These are phyloP conservation scores for Pluvianellus socialis DNA, from an alignment of 2,113 vertebrate species.

Conservation along the genomic window DNA sequence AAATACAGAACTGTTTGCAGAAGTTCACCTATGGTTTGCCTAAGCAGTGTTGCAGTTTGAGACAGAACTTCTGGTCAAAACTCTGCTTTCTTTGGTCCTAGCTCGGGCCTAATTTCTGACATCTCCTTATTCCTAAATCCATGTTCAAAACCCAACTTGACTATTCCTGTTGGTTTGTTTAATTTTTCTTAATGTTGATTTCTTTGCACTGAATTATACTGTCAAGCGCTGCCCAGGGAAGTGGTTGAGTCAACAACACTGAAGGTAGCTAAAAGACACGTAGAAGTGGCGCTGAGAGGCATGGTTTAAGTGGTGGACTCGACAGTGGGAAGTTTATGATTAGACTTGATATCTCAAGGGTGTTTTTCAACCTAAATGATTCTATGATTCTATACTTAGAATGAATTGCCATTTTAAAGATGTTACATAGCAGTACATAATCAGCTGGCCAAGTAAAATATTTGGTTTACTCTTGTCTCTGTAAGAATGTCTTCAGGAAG, in stretches of 20 bases:
- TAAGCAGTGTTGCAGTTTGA: background rate
- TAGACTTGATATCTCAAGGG: background rate
- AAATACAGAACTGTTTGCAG: background rate
- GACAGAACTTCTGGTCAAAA: background rate
- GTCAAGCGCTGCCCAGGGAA: background rate
- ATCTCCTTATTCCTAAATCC: background rate
- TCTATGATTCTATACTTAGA: background rate
- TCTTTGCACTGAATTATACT: background rate
- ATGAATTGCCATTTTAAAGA: background rate
- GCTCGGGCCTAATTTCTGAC: background rate
- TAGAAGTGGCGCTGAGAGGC: fast-evolving
- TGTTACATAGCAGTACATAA: background rate
- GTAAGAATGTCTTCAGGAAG: background rate
- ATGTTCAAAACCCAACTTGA: background rate
- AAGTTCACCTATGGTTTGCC: background rate
- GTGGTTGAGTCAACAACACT: background rate
- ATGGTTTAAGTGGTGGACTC: background rate
- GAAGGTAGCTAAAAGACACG: background rate
- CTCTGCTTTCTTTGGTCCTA: background rate
- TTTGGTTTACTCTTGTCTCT: background rate
- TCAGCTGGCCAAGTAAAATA: background rate
- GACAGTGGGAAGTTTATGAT: no score
- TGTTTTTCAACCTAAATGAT: background rate
- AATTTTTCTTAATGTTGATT: background rate
- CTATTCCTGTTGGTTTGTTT: background rate